These are phyloP conservation scores for Scyliorhinus canicula DNA, from an alignment of 2,797 vertebrate species.

Conservation along the genomic window DNA sequence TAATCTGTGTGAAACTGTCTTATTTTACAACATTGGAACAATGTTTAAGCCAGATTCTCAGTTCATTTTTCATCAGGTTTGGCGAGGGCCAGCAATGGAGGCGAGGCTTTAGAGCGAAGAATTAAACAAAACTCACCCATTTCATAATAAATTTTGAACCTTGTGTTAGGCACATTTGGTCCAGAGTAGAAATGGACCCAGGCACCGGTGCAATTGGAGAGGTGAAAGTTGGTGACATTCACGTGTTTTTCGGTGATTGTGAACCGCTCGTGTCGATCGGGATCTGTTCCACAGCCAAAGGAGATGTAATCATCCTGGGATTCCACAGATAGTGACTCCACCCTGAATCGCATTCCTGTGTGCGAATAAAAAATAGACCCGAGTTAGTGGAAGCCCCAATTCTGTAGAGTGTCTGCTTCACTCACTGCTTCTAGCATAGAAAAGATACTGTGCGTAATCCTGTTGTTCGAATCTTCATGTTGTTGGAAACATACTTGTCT, in stretches of 20 bases:
- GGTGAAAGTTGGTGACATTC: background rate
- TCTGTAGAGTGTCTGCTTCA: background rate
- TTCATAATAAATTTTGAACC: background rate
- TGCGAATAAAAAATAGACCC: background rate
- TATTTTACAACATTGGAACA: too few relatives aligned
- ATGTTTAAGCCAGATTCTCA: too few relatives aligned
- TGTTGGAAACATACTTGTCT: background rate
- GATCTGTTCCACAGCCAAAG: slow-evolving; percentile 9
- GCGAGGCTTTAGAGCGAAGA: background rate
- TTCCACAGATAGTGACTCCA: background rate
- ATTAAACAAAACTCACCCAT: background rate
- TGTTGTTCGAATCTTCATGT: background rate
- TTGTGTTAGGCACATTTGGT: background rate
- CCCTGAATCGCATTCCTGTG: slow-evolving; percentile 17
- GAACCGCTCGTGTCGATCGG: background rate
- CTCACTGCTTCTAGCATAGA: background rate
- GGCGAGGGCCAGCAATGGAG: too few relatives aligned
- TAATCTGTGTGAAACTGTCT: too few relatives aligned
- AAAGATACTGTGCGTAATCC: background rate
- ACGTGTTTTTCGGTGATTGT: background rate
- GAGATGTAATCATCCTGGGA: background rate
- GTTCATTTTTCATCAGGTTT: too few relatives aligned
- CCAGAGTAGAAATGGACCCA: slow-evolving; percentile 15
- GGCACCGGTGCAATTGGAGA: background rate
- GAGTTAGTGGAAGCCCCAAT: background rate